A percentile compares a stretch with the other conserved stretches of the same genome.
phyloP scores from a whole-genome alignment of 1,140 invertebrate species.

The Propsilocerus akamusi region DNA sequence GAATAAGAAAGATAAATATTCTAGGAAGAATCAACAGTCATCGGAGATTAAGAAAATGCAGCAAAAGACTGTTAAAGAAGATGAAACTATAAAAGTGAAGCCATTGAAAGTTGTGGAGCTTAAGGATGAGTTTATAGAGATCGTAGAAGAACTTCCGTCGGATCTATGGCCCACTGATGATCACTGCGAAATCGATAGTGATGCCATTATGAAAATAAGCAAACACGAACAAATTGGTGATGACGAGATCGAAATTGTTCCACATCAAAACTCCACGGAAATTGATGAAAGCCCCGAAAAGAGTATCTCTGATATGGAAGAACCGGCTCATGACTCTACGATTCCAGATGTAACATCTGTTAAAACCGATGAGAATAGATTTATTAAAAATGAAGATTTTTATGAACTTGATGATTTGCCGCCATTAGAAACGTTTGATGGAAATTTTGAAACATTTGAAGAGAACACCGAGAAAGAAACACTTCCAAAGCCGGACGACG shows the following conservation, averaged over 20 bases:
- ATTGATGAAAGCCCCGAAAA: neutral
- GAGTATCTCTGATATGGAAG: neutral
- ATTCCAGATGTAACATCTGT: neutral
- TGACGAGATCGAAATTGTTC: neutral
- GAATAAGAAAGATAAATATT: too few species aligned
- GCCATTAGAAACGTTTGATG: slow-evolving; percentile 14
- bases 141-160: neutral
- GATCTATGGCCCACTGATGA: neutral
- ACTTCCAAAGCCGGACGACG: slow-evolving; percentile 7
- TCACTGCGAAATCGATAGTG: neutral
- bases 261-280: neutral
- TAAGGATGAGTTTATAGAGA: too few species aligned
- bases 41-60: too few species aligned
- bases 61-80: too few species aligned
- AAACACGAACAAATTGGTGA: neutral
- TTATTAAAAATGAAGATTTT: neutral
- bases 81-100: too few species aligned
- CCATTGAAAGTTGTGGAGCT: too few species aligned
- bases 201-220: neutral
- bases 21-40: too few species aligned
- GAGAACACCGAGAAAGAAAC: neutral
- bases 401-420: slow-evolving; percentile 13
- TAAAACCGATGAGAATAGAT: neutral
- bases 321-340: neutral
- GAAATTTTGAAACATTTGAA: slow-evolving; percentile 3